Evolutionary conservation across 1,140 invertebrate genomes (phyloP).

Genomic region (Drosophila mayri): DNA sequence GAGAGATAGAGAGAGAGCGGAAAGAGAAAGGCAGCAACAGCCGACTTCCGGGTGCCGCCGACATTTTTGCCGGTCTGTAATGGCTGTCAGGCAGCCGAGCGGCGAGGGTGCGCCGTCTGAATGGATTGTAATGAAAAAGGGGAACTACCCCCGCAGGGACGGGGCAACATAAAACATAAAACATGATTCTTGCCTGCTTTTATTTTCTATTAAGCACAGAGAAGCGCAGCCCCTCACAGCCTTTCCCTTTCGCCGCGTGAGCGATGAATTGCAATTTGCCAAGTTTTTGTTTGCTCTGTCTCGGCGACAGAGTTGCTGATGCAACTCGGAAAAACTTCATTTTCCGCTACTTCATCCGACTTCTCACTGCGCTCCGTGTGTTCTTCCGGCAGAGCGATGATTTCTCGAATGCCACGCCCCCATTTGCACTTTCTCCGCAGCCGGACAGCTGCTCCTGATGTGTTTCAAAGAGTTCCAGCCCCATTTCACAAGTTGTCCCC

Average conservation of each 20-base stretch:
- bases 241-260: conserved; percentile 29
- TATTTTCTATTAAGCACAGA: conserved; percentile 71
- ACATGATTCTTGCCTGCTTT: conserved; percentile 77
- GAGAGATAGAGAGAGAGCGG: neutral
- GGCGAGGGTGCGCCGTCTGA: conserved; percentile 52
- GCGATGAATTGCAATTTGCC: conserved; percentile 78
- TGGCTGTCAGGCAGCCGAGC: conserved; percentile 45
- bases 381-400: conserved; percentile 38
- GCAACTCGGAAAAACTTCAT: conserved; percentile 75
- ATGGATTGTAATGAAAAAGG: conserved; percentile 73
- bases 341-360: conserved; percentile 73
- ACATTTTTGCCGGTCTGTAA: conserved; percentile 52
- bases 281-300: conserved; percentile 73
- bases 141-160: neutral
- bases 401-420: conserved; percentile 54
- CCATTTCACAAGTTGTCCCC: conserved; percentile 18
- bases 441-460: conserved; percentile 14
- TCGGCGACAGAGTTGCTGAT: conserved; percentile 27
- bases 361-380: conserved; percentile 34
- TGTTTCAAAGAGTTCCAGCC: conserved; percentile 8
- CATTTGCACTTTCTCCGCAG: conserved; percentile 23
- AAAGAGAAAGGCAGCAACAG: conserved; percentile 49
- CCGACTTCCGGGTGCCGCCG: conserved; percentile 75
- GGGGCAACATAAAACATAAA: conserved; percentile 58
- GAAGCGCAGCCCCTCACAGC: neutral